Percentiles rank a stretch among this genome's conserved stretches.
These are phyloP conservation scores for Platichthys flesus DNA, from an alignment of 2,113 vertebrate genomes.

Conservation along the genomic window DNA sequence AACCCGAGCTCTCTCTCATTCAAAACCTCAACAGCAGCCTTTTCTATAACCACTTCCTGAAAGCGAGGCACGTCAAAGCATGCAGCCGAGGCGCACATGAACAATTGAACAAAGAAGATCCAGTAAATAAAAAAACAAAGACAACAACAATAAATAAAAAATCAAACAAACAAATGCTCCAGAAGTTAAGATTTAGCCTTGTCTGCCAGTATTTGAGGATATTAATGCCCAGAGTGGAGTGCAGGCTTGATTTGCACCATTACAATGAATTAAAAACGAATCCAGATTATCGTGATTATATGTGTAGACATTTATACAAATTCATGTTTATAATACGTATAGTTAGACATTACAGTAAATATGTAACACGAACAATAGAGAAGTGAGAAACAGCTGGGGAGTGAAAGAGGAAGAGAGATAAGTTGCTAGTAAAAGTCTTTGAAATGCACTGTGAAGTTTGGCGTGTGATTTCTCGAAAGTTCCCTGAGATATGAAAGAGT, in stretches of 20 bases:
- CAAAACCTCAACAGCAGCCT: background rate
- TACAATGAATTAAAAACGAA: background rate
- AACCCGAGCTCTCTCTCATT: no score
- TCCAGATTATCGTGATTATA: background rate
- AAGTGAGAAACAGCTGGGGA: conserved; percentile 28
- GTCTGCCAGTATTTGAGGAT: background rate
- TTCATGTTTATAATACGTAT: background rate
- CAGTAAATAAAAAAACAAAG: background rate
- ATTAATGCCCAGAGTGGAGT: background rate
- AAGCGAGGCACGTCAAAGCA: background rate
- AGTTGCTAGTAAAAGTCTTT: background rate
- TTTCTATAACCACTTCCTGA: conserved; percentile 26
- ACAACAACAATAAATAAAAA: background rate
- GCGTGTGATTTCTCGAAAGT: background rate
- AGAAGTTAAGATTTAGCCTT: background rate
- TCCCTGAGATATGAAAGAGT: background rate
- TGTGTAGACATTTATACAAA: background rate
- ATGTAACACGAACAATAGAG: background rate
- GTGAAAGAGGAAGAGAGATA: conserved; percentile 50
- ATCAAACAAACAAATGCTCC: background rate
- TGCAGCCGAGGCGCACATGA: background rate
- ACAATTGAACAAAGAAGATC: background rate
- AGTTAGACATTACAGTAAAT: background rate
- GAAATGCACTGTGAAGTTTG: background rate
- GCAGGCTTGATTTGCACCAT: background rate